Conservation (phyloP, 2,888 invertebrate species). For the Halictus quadricinctus region DNA sequence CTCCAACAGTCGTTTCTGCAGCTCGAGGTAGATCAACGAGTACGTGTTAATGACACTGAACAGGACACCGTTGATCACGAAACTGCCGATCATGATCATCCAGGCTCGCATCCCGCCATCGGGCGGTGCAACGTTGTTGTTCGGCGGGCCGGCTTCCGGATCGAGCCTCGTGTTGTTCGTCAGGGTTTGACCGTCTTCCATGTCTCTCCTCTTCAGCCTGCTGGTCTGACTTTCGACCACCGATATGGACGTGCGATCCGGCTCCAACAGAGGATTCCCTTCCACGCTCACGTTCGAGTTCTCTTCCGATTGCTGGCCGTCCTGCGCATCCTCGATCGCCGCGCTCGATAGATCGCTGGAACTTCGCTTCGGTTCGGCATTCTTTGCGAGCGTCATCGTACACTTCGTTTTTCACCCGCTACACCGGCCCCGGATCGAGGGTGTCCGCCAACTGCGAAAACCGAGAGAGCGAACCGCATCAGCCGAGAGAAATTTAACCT, state of each 20-base stretch:
- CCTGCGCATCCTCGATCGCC: conserved; percentile 33
- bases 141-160: conserved; percentile 20
- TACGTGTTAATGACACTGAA: conserved; percentile 96
- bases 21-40: conserved; percentile 89
- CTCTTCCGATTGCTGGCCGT: conserved; percentile 44
- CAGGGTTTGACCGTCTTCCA: conserved; percentile 37
- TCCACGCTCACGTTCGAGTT: conserved; percentile 43
- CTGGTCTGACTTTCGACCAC: conserved; percentile 37
- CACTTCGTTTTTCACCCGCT: background rate
- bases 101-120: conserved; percentile 92
- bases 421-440: background rate
- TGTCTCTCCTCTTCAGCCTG: conserved; percentile 31
- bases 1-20: conserved; percentile 86
- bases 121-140: conserved; percentile 80
- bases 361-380: conserved; percentile 41
- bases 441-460: conserved; percentile 18
- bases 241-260: conserved; percentile 23
- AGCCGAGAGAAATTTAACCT: too few species aligned
- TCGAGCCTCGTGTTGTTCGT: conserved; percentile 35
- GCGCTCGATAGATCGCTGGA: conserved; percentile 17
- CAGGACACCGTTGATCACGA: conserved; percentile 94
- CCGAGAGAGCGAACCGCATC: background rate
- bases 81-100: conserved; percentile 92
- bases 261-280: conserved; percentile 56
- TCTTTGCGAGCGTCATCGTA: conserved; percentile 61